Percentiles rank a stretch among this genome's conserved stretches.
Evolutionary conservation across 2,888 invertebrate genomes (phyloP).

Genomic region (Lydus trimaculatus): DNA sequence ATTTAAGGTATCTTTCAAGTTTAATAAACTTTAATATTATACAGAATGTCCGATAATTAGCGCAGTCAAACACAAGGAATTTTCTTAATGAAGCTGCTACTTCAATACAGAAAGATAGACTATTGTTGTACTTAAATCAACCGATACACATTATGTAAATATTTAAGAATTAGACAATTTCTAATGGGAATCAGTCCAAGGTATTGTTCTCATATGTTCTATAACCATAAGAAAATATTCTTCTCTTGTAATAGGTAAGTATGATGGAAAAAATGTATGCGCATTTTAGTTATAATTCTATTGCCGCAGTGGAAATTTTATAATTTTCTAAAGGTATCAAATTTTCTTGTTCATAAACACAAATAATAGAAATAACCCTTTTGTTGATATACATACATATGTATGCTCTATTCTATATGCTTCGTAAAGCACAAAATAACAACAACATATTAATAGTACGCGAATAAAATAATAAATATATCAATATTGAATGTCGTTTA

Average conservation of each 20-base stretch:
- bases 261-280: too few relatives aligned
- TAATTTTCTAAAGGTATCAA: neutral
- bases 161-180: neutral
- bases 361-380: neutral
- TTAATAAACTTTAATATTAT: neutral
- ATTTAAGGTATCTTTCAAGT: neutral
- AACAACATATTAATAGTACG: neutral
- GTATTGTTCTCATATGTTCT: neutral
- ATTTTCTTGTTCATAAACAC: conserved; percentile 13
- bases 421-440: conserved; percentile 11
- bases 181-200: neutral
- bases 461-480: neutral
- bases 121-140: too few relatives aligned
- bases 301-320: neutral
- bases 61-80: too few relatives aligned
- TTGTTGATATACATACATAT: neutral
- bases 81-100: too few relatives aligned
- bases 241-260: too few relatives aligned
- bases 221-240: neutral
- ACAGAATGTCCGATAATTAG: neutral
- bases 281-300: neutral
- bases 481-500: too few relatives aligned
- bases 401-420: neutral
- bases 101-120: too few relatives aligned
- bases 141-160: too few relatives aligned